Percentiles rank a stretch among this genome's conserved stretches.
These are phyloP conservation scores for Pituophis catenifer DNA, from an alignment of 2,113 vertebrate genomes.

Conservation along the genomic window DNA sequence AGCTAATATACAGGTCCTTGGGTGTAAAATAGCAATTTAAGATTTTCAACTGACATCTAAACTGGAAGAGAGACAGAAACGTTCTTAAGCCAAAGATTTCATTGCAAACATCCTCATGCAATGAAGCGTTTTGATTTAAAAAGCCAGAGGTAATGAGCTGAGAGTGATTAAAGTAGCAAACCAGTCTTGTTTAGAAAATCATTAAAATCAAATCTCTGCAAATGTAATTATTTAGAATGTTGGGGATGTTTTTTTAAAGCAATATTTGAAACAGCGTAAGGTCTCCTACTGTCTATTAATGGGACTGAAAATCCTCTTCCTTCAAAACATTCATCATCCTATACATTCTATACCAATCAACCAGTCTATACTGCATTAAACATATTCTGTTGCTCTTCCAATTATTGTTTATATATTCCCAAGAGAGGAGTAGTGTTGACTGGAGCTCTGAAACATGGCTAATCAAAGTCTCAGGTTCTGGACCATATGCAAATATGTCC, in stretches of 20 bases:
- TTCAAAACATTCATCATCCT: neutral
- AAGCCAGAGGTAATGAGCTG: neutral
- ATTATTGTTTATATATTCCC: neutral
- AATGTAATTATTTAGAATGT: neutral
- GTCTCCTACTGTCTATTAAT: neutral
- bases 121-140: neutral
- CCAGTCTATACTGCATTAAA: neutral
- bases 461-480: neutral
- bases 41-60: neutral
- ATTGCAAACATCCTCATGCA: neutral
- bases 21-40: conserved; percentile 9
- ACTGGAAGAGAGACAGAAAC: conserved; percentile 31
- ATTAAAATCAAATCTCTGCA: neutral
- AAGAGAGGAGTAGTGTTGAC: neutral
- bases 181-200: neutral
- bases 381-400: neutral
- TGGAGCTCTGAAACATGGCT: neutral
- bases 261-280: neutral
- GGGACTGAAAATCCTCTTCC: neutral
- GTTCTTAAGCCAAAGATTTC: neutral
- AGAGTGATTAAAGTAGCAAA: conserved; percentile 11
- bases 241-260: neutral
- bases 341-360: neutral
- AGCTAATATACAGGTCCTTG: neutral
- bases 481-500: neutral